Evolutionary conservation across 2,888 invertebrate species (phyloP), one percentile per base, ranked within the genome.

Genomic region (Meteorus colon): DNA sequence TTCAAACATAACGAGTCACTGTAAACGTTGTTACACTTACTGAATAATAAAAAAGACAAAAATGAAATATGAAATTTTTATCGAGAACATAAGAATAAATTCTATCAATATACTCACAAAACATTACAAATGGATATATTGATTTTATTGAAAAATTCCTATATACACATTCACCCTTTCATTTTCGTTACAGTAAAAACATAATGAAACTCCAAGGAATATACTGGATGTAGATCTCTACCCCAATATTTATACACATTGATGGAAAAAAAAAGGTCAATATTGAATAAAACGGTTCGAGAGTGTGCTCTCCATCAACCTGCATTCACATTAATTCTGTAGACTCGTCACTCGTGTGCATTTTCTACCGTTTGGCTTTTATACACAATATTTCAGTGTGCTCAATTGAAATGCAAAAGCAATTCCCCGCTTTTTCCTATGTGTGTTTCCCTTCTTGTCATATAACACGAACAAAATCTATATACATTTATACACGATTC

Each of bases 401-500:
- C 27, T 68, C 77, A 80, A 83, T 81, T 73, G 78, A 76, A 83
- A 85, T 83, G 83, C 82, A 83, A 83, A 83, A 81, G 76, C 74
- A 59, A 69, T 71, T 76, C 60, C 19, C 37, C 19, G 48, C 62
- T 48, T 62, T 70, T 69, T 27, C 31, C 31, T 37, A n/a, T 48
- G 5, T 55, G 27, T 60, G 29, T 74, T 55, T 68, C 14, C 73
- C 63, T 34, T 34, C 34, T 34, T 31, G 27, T 63, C n/a, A 16
- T 31, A 34, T 34, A 63, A 16, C 31, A n/a, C 34, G 8, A 5
- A 63, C 63, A 34, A 16, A 63, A 29, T 34, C 34, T 34, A 29
- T 31, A 16, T 63, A 19, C 2, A 31, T 29, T 14, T 31, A 45
- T 45, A 45, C 29, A 31, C 16, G 14, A 24, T 62, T 29, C 29